These are phyloP conservation scores for Sepioteuthis lessoniana DNA, from an alignment of 2,888 invertebrate species.

Conservation along the genomic window DNA sequence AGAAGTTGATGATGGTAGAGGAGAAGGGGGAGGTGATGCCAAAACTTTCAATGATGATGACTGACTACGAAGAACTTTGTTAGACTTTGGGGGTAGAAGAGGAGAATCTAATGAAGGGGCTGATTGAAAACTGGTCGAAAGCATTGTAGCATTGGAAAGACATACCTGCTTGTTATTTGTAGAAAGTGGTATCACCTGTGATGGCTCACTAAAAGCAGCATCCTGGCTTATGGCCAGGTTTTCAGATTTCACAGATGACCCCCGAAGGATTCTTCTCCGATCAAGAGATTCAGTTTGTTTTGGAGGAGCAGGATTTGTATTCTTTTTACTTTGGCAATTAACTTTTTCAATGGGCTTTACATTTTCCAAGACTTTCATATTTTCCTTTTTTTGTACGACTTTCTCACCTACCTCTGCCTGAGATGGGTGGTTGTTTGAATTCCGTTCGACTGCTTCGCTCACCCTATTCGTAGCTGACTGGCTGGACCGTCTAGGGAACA, in stretches of 20 bases:
- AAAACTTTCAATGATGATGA: neutral
- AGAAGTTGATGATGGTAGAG: neutral
- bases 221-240: neutral
- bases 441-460: slow-evolving; percentile 8
- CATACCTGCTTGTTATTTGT: neutral
- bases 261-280: neutral
- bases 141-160: neutral
- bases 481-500: slow-evolving; percentile 40
- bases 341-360: neutral
- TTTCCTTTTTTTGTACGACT: neutral
- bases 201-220: neutral
- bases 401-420: slow-evolving; percentile 1
- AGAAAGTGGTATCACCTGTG: neutral
- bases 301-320: neutral
- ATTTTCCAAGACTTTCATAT: neutral
- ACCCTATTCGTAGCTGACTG: slow-evolving; percentile 43
- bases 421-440: neutral
- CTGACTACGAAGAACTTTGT: slow-evolving; percentile 12
- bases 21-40: neutral
- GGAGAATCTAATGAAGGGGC: neutral
- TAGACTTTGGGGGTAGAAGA: neutral
- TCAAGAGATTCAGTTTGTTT: neutral
- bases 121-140: neutral
- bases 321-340: neutral
- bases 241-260: neutral